Evolutionary conservation across 1,140 invertebrate genomes (phyloP).

Genomic region (Drosophila orosa): DNA sequence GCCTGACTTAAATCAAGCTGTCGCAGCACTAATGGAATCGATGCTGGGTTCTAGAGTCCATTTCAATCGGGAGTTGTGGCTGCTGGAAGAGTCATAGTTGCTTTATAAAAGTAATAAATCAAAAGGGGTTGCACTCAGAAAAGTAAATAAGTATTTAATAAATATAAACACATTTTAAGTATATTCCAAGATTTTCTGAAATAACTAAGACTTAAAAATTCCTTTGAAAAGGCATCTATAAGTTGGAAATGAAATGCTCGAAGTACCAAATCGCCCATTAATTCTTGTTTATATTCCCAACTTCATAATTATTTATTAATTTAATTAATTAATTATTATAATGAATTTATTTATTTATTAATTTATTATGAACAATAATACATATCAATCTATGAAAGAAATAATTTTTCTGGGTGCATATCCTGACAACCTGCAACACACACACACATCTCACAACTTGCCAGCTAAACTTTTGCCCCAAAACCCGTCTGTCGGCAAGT

Average conservation of each 20-base stretch:
- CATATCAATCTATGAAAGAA: neutral
- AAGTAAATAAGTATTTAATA: neutral
- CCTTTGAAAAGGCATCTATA: neutral
- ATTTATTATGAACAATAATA: too few relatives aligned
- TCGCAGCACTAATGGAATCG: slow-evolving; percentile 42
- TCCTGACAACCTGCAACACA: slow-evolving; percentile 6
- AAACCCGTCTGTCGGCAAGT: slow-evolving; percentile 33
- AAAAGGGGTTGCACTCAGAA: neutral
- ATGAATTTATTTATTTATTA: too few relatives aligned
- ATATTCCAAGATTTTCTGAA: neutral
- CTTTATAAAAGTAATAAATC: slow-evolving; percentile 15
- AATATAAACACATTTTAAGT: neutral
- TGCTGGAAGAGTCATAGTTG: slow-evolving; percentile 1
- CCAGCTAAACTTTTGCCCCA: slow-evolving; percentile 32
- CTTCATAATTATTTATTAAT: neutral
- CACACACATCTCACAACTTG: slow-evolving; percentile 21
- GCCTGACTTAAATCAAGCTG: slow-evolving; percentile 44
- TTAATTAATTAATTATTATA: too few relatives aligned
- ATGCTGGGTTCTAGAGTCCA: slow-evolving; percentile 14
- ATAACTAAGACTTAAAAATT: neutral
- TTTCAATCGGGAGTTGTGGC: slow-evolving; percentile 26
- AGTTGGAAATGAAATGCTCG: neutral
- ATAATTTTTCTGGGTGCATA: slow-evolving; percentile 3
- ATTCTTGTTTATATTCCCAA: neutral
- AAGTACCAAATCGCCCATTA: neutral